Conservation (phyloP, 2,888 invertebrate genomes). For the Lycia hirtaria region DNA sequence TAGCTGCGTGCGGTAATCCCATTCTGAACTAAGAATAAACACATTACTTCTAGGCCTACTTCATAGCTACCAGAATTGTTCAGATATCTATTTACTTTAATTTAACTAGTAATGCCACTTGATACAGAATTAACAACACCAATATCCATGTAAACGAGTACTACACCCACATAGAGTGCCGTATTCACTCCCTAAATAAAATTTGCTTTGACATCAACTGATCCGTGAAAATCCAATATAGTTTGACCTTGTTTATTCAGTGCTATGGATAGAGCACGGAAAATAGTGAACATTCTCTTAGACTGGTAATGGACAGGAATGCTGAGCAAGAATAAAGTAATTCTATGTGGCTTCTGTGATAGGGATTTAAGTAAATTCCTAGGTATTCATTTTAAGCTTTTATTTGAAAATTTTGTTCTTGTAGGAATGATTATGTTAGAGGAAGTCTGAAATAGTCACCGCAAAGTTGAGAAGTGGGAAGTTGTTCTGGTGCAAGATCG, state of each 20-base stretch:
- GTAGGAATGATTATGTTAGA: too few relatives aligned
- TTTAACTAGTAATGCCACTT: not conserved
- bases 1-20: too few relatives aligned
- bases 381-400: too few relatives aligned
- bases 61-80: too few relatives aligned
- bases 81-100: not conserved
- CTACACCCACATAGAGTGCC: not conserved
- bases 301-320: not conserved
- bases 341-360: not conserved
- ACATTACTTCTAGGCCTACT: too few relatives aligned
- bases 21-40: too few relatives aligned
- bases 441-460: too few relatives aligned
- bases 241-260: conserved; percentile 13
- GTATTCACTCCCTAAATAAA: conserved; percentile 12
- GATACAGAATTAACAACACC: not conserved
- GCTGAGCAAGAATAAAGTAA: not conserved
- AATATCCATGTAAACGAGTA: conserved; percentile 12
- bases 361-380: too few relatives aligned
- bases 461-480: too few relatives aligned
- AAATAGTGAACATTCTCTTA: not conserved
- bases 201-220: conserved; percentile 21
- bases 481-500: too few relatives aligned
- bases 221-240: conserved; percentile 23
- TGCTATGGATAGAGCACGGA: not conserved
- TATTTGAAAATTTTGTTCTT: too few relatives aligned